phyloP scores from a whole-genome alignment of 1,140 invertebrate species.

The Sycobia sp. region DNA sequence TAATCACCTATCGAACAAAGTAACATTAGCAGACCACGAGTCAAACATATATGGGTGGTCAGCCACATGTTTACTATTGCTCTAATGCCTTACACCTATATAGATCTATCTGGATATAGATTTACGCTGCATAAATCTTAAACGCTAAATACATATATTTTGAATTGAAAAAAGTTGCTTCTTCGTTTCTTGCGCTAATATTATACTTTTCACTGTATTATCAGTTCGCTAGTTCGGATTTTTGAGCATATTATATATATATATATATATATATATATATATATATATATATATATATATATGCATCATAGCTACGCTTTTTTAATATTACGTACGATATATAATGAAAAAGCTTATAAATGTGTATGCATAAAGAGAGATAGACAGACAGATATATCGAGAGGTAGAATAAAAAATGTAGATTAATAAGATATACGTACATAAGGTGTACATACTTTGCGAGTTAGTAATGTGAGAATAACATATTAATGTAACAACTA shows the following conservation, averaged over 20 bases:
- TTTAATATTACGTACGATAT: background rate
- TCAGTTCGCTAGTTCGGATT: background rate
- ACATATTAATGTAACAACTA: conserved; percentile 1
- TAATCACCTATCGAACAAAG: no score
- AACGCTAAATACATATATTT: no score
- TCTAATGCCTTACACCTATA: no score
- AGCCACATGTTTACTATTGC: background rate
- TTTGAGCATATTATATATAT: no score
- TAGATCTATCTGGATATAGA: no score
- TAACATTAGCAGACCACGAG: no score
- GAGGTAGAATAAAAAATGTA: conserved; percentile 11
- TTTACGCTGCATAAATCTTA: no score
- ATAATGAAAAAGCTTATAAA: conserved; percentile 8
- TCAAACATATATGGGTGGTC: no score
- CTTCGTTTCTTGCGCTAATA: conserved; percentile 3
- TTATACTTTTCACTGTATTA: background rate
- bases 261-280: no score
- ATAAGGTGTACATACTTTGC: background rate
- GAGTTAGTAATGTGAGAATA: background rate
- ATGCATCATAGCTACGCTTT: background rate
- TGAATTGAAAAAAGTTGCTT: conserved; percentile 10
- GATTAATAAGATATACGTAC: conserved; percentile 10
- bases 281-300: no score
- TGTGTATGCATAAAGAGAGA: conserved; percentile 11
- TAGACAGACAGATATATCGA: conserved; percentile 23